These are phyloP conservation scores for Tapirus indicus DNA, from an alignment of 2,797 vertebrate genomes.

Conservation along the genomic window DNA sequence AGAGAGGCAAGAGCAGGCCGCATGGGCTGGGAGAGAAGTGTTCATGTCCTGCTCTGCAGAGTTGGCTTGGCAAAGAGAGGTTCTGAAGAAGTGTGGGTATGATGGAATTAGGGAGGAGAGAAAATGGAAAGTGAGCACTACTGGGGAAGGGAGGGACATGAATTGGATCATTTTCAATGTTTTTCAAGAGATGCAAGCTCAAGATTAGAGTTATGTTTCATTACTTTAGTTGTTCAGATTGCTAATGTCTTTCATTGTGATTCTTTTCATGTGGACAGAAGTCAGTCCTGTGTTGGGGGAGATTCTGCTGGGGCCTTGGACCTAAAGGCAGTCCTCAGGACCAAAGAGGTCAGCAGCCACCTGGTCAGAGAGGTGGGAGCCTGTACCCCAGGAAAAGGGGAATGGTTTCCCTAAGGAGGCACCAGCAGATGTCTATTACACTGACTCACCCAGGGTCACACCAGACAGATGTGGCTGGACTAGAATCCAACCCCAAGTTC, in stretches of 20 bases:
- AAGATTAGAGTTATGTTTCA: not conserved
- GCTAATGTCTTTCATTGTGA: not conserved
- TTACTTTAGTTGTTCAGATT: not conserved
- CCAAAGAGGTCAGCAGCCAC: rapidly evolving
- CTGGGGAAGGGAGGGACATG: rapidly evolving
- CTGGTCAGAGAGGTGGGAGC: not conserved
- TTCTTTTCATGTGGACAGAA: not conserved
- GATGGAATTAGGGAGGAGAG: rapidly evolving
- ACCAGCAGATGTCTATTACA: not conserved
- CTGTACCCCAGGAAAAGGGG: not conserved
- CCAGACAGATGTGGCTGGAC: not conserved
- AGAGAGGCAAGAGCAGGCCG: no score
- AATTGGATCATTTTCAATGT: not conserved
- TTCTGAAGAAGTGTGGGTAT: not conserved
- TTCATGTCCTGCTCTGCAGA: no score
- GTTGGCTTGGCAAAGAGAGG: rapidly evolving
- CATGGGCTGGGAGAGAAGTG: rapidly evolving
- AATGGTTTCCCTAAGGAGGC: not conserved
- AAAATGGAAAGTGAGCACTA: rapidly evolving
- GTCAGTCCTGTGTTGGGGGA: not conserved
- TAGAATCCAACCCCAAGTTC: not conserved
- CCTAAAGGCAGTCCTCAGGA: not conserved
- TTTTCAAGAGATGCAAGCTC: not conserved
- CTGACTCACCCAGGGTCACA: not conserved
- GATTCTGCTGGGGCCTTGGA: not conserved